Evolutionary conservation across 2,797 vertebrate genomes (phyloP), one percentile per base, ranked within the genome.

Genomic region (Knipowitschia caucasica): DNA sequence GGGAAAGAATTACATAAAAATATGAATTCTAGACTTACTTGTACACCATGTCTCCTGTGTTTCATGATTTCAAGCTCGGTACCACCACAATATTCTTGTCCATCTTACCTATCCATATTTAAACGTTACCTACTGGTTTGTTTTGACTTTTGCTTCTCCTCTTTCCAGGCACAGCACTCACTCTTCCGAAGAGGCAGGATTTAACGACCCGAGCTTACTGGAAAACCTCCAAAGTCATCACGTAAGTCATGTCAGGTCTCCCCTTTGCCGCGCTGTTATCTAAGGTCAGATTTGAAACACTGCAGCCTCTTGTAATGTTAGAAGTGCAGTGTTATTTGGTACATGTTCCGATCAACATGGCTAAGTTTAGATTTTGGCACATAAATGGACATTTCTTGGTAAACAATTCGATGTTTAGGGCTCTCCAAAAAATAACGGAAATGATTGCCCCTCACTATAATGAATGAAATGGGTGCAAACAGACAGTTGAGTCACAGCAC

Each of bases 181-280:
- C 59, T 88, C 87, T n/a, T 90, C 88, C 71, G 94, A 96, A 2
- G 94, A 95, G 74, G 90, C 87, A 47, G 89, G 85, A 74, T 99
- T 99, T 87, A 94, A 89, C 81, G 96, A 99, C 61, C 76, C 88
- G 3, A 94, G 93, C 35, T 88, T 99, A 84, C 86, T 97, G 86
- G 95, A 98, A 90, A 99, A 99, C 81, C 92, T 98, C 80, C 94
- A 98, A 80, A 95, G 84, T 81, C 94, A 94, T 91, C 96, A 99
- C 76, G 96, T 98, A 92, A 95, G 95, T 91, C 86, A 78, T 65
- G 59, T 71, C 66, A 67, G 68, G 53, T 39, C 71, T 80, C 57
- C 69, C 54, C 4, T 43, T 54, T 38, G 21, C 34, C 46, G 40
- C 43, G 49, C 45, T 54, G 38, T 56, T 50, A 50, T 65, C 61